These are phyloP conservation scores for Callospermophilus lateralis DNA, from an alignment of 2,113 vertebrate genomes.

Conservation along the genomic window DNA sequence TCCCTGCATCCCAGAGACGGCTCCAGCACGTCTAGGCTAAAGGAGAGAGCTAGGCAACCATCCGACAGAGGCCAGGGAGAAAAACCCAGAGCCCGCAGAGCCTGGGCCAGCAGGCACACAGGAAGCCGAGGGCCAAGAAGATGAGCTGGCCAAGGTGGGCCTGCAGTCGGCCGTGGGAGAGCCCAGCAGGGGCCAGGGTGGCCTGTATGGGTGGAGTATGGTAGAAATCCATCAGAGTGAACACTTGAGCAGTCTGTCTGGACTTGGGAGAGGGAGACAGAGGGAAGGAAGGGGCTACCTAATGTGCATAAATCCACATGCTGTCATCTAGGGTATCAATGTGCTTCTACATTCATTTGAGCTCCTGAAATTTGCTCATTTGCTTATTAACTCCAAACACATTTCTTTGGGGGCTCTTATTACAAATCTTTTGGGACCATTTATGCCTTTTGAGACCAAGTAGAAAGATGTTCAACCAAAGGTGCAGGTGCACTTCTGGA, in stretches of 20 bases:
- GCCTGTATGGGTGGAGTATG: not conserved
- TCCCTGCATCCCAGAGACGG: not conserved
- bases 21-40: not conserved
- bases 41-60: slow-evolving; percentile 45
- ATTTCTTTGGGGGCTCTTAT: not conserved
- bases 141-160: not conserved
- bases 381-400: not conserved
- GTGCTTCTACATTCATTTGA: not conserved
- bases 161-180: not conserved
- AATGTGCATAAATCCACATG: fast-evolving
- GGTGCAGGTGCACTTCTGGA: not conserved
- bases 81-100: not conserved
- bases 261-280: too few relatives aligned
- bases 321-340: fast-evolving
- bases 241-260: not conserved
- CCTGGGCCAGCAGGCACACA: not conserved
- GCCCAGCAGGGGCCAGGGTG: not conserved
- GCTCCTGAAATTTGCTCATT: not conserved
- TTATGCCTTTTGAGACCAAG: not conserved
- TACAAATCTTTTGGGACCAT: not conserved
- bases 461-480: not conserved
- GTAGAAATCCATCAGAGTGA: not conserved
- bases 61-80: not conserved
- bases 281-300: fast-evolving
- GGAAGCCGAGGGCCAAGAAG: not conserved